phyloP scores from a whole-genome alignment of 2,888 invertebrate species.

The Prosopocoilus inquinatus region DNA sequence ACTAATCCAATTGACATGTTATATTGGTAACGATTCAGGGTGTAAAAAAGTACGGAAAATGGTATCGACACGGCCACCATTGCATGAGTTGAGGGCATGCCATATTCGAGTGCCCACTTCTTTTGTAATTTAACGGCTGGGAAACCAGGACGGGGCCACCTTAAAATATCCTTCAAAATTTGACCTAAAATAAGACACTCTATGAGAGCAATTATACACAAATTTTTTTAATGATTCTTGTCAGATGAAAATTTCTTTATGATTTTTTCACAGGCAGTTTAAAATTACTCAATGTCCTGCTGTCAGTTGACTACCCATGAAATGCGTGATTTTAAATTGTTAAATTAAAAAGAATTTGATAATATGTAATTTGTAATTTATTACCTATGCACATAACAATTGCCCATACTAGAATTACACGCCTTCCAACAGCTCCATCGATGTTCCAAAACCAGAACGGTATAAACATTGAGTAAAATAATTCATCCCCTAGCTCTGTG shows the following conservation, averaged over 20 bases:
- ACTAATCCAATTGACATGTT: constrained; percentile 58
- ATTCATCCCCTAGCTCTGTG: constrained; percentile 85
- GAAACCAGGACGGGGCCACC: constrained; percentile 83
- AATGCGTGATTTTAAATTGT: too few relatives aligned
- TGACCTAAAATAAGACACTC: constrained; percentile 62
- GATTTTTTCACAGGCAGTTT: too few relatives aligned
- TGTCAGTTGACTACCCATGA: too few relatives aligned
- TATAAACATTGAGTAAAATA: constrained; percentile 88
- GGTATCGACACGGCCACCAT: constrained; percentile 89
- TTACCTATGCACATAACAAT: constrained; percentile 81
- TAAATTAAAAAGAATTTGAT: constrained; percentile 2
- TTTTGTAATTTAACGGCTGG: constrained; percentile 81
- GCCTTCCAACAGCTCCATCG: constrained; percentile 80
- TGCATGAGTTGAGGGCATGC: constrained; percentile 94
- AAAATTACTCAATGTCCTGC: too few relatives aligned
- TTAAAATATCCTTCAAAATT: constrained; percentile 82
- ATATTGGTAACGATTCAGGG: constrained; percentile 77
- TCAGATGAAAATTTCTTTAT: too few relatives aligned
- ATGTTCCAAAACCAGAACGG: constrained; percentile 95
- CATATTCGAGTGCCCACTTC: constrained; percentile 89
- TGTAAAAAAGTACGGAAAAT: constrained; percentile 78
- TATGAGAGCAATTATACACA: not conserved
- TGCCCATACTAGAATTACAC: constrained; percentile 81
- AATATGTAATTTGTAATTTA: constrained; percentile 21
- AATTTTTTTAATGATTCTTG: too few relatives aligned